These are phyloP conservation scores for Drosophila bunnanda DNA, from an alignment of 2,888 invertebrate species.

Conservation along the genomic window DNA sequence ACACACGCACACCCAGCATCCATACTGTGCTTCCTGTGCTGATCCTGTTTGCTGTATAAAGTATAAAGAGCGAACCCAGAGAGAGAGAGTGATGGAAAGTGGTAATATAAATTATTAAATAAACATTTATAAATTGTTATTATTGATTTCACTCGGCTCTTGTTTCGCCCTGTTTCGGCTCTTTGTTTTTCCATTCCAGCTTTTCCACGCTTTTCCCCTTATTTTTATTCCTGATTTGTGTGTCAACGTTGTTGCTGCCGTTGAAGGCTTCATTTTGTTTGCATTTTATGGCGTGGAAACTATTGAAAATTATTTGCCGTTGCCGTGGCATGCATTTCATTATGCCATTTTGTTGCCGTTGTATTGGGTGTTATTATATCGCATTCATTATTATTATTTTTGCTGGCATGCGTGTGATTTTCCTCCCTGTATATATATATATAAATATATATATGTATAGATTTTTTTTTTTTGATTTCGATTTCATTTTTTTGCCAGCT, in stretches of 20 bases:
- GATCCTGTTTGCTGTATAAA: not conserved
- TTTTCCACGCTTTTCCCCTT: not conserved
- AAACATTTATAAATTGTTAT: constrained; percentile 54
- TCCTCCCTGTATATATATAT: no score
- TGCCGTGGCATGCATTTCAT: constrained; percentile 47
- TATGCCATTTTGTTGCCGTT: constrained; percentile 36
- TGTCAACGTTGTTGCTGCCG: constrained; percentile 19
- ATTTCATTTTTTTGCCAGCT: constrained; percentile 3
- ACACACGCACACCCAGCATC: no score
- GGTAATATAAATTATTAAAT: constrained; percentile 51
- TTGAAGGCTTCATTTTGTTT: constrained; percentile 67
- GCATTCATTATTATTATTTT: constrained; percentile 28
- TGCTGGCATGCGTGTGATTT: constrained; percentile 16
- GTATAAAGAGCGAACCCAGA: not conserved
- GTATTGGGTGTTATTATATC: constrained; percentile 19
- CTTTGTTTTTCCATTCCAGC: not conserved
- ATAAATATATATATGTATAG: not conserved
- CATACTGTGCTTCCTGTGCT: not conserved
- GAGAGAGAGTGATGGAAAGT: constrained; percentile 20
- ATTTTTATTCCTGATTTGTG: constrained; percentile 32
- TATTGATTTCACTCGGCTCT: constrained; percentile 45
- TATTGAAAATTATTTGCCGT: constrained; percentile 57
- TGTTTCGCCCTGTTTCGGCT: constrained; percentile 9
- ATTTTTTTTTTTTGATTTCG: constrained; percentile 2
- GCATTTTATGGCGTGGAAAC: constrained; percentile 66